A percentile compares a stretch with the other conserved stretches of the same genome.
Evolutionary conservation across 2,888 invertebrate species (phyloP).

Genomic region (Parnassius orleans): DNA sequence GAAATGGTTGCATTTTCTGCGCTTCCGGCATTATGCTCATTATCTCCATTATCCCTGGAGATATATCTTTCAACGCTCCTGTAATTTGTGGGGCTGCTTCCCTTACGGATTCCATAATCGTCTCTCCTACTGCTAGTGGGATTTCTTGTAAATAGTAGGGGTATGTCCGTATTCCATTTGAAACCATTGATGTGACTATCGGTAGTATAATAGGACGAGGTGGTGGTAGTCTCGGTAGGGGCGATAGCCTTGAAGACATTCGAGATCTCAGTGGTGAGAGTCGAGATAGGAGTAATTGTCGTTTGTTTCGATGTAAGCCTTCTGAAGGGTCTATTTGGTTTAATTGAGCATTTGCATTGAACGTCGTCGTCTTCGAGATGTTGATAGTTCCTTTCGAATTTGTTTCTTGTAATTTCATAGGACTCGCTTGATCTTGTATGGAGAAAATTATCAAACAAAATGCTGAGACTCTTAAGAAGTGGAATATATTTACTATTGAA

Average conservation of each 20-base stretch:
- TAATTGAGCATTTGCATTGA: constrained; percentile 44
- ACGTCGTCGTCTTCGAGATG: constrained; percentile 37
- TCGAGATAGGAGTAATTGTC: constrained; percentile 62
- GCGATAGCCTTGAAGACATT: constrained; percentile 43
- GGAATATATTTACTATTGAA: constrained; percentile 62
- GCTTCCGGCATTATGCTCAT: constrained; percentile 65
- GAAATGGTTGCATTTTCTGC: constrained; percentile 54
- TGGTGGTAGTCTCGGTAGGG: constrained; percentile 55
- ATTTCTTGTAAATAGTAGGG: constrained; percentile 76
- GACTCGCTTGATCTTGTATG: constrained; percentile 51
- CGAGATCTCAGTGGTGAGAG: constrained; percentile 53
- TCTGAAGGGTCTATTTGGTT: constrained; percentile 33
- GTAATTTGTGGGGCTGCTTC: constrained; percentile 73
- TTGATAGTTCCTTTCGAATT: constrained; percentile 44
- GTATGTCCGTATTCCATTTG: constrained; percentile 71
- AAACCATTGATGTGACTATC: constrained; percentile 65
- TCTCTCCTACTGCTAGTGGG: constrained; percentile 70
- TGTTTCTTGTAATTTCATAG: constrained; percentile 34
- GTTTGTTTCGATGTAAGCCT: constrained; percentile 50
- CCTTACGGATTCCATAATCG: constrained; percentile 69
- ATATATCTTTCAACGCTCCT: constrained; percentile 68
- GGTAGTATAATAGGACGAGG: constrained; percentile 64
- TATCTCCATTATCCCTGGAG: constrained; percentile 72
- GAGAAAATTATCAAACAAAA: constrained; percentile 70
- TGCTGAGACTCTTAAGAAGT: constrained; percentile 63